A percentile compares a stretch with the other conserved stretches of the same genome.
These are phyloP conservation scores for Aleiodes leptofemur DNA, from an alignment of 2,888 invertebrate species.

Conservation along the genomic window DNA sequence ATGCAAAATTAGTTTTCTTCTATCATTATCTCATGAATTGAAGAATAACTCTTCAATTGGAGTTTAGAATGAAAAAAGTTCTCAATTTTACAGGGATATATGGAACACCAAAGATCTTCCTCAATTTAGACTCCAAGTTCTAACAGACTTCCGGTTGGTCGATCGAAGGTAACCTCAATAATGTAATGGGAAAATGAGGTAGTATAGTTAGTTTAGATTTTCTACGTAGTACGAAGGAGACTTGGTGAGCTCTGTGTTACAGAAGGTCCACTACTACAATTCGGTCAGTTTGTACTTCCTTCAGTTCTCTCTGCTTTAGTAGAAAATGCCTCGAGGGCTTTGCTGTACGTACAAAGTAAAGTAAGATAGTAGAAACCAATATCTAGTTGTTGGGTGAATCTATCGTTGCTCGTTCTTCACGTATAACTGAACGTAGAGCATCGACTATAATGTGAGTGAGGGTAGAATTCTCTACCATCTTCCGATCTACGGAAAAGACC, in stretches of 20 bases:
- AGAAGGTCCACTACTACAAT: background rate
- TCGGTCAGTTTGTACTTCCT: constrained; percentile 6
- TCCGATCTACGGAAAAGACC: background rate
- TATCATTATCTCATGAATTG: no score
- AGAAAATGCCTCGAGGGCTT: constrained; percentile 9
- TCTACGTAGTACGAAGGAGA: constrained; percentile 46
- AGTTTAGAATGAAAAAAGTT: no score
- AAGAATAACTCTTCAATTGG: no score
- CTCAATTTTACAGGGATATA: background rate
- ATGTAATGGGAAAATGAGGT: constrained; percentile 31
- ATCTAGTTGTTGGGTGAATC: constrained; percentile 25
- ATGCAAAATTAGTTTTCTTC: no score
- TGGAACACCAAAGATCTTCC: background rate
- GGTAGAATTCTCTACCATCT: no score
- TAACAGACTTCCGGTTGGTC: constrained; percentile 37
- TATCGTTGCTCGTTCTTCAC: constrained; percentile 7
- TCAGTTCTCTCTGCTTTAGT: background rate
- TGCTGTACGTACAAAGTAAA: background rate
- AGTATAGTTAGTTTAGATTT: constrained; percentile 41
- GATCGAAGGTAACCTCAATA: constrained; percentile 22
- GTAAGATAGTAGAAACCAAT: constrained; percentile 36
- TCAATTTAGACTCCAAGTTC: constrained; percentile 20
- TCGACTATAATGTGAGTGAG: no score
- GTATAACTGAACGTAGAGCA: no score
- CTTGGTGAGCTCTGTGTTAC: constrained; percentile 39